Evolutionary conservation across 2,113 vertebrate genomes (phyloP), one percentile per base, ranked within the genome.

Genomic region (Vidua chalybeata): DNA sequence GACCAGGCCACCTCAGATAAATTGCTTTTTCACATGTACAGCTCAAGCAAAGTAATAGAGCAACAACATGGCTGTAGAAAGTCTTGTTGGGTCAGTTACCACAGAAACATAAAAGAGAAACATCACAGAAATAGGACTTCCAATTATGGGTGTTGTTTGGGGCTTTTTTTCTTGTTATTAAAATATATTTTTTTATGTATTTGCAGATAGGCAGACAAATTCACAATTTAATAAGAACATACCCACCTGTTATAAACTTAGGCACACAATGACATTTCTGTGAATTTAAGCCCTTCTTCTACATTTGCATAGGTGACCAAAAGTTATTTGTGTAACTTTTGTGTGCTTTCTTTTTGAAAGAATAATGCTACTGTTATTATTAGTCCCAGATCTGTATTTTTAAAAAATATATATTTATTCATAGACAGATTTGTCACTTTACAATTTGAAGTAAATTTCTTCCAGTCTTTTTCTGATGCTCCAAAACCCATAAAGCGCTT

Each of bases 201-300:
- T 9, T 73, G 22, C 20, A 78, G 39, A 30, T 30, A 66, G 13
- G 59, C 7, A 52, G 4, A 54, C 6, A 74, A 66, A 43, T 59
- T 13, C 2, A n/a, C 1, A 37, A 52, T n/a, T 84, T 56, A 71
- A 20, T 56, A 73, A 43, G 22, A 41, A 16, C 31, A 28, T 61
- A 51, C 3, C 0, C 0, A 2, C 43, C 58, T 76, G 5, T n/a
- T 46, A 30, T 5, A 64, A 9, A 55, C 10, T 68, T 43, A 48
- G 21, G 22, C 19, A 45, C 8, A 49, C 7, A 63, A 48, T 37
- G 24, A 69, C 43, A 56, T 39, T 11, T 63, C 16, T 27, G 15
- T 79, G 24, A 77, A 46, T 81, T 64, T 43, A 74, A 55, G 18
- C 13, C 5, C 14, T 55, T 46, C 46, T 76, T 71, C 22, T 58